Conservation (phyloP, 2,113 vertebrate genomes). For the Progne subis region DNA sequence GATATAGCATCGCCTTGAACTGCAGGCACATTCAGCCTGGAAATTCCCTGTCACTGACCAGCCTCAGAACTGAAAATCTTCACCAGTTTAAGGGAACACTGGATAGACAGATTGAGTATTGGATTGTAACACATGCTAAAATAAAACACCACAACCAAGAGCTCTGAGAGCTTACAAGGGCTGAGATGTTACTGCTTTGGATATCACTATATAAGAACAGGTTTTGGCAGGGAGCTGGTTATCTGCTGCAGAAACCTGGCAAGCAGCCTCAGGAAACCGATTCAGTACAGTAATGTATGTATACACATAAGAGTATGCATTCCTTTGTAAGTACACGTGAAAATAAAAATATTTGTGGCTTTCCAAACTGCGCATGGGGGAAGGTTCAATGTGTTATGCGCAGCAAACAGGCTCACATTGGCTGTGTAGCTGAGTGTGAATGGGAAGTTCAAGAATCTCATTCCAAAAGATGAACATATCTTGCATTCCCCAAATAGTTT, state of each 20-base stretch:
- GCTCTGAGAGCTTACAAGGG: background rate
- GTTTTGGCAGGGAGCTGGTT: background rate
- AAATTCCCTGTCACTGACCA: background rate
- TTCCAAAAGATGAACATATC: background rate
- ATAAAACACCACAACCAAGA: background rate
- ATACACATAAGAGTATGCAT: accelerated
- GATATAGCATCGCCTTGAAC: background rate
- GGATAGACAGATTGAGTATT: background rate
- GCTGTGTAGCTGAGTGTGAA: background rate
- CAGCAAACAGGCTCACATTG: accelerated
- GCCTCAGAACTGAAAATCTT: background rate
- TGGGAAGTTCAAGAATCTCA: background rate
- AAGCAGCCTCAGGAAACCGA: background rate
- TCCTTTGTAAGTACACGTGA: background rate
- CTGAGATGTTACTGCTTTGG: background rate
- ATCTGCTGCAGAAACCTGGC: background rate
- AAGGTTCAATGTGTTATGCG: background rate
- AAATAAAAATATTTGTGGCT: background rate
- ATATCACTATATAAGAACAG: background rate
- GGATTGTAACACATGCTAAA: background rate
- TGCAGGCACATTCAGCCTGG: background rate
- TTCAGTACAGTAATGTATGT: background rate
- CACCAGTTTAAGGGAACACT: background rate
- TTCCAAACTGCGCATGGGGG: background rate
- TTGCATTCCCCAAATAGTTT: constrained; percentile 22